A percentile compares a stretch with the other conserved stretches of the same genome.
These are phyloP conservation scores for Diploptera punctata DNA, from an alignment of 2,888 invertebrate genomes.

Conservation along the genomic window DNA sequence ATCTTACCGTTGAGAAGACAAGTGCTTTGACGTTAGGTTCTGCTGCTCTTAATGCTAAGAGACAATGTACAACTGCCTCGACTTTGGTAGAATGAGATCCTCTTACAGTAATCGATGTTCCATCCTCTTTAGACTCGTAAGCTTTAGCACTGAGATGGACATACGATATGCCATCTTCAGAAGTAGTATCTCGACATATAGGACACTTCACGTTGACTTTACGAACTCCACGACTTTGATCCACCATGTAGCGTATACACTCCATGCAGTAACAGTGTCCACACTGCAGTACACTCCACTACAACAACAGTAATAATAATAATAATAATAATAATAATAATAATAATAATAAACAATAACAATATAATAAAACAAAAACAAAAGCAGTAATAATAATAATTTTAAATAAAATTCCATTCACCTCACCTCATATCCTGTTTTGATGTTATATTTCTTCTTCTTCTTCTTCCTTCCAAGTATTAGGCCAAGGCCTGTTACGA, in stretches of 20 bases:
- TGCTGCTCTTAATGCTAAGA: conserved; percentile 60
- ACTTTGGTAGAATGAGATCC: conserved; percentile 78
- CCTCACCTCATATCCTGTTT: too few relatives aligned
- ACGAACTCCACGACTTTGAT: conserved; percentile 47
- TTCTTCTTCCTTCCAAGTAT: too few relatives aligned
- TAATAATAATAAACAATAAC: too few relatives aligned
- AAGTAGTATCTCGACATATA: conserved; percentile 63
- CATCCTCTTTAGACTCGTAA: conserved; percentile 44
- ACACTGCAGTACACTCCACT: conserved; percentile 76
- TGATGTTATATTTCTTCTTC: too few relatives aligned
- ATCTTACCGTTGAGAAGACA: conserved; percentile 72
- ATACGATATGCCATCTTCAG: conserved; percentile 59
- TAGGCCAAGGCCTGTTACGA: too few relatives aligned
- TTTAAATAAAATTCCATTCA: too few relatives aligned
- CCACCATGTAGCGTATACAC: conserved; percentile 61
- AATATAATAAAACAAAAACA: too few relatives aligned
- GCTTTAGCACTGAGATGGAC: conserved; percentile 50
- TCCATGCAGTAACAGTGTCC: conserved; percentile 75
- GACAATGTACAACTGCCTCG: conserved; percentile 64
- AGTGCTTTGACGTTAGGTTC: conserved; percentile 69
- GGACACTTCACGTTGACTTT: conserved; percentile 57
- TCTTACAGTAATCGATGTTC: conserved; percentile 53
- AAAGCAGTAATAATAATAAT: too few relatives aligned
- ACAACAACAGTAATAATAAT: too few relatives aligned
- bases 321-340: too few relatives aligned